Evolutionary conservation across 2,113 vertebrate species (phyloP).

Genomic region (Tachycineta bicolor): DNA sequence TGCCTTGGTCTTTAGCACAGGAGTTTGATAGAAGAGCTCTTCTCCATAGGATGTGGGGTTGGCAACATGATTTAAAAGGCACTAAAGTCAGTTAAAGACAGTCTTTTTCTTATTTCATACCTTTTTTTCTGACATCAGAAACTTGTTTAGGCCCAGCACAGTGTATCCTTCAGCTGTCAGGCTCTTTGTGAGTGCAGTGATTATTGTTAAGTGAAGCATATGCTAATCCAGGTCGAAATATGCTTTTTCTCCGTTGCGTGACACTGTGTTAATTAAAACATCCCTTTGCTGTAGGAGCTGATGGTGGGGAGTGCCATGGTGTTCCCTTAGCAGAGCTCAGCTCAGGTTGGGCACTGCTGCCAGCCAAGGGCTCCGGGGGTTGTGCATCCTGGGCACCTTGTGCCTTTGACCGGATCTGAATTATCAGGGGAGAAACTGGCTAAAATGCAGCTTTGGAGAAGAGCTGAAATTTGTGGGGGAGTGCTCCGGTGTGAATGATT

Average conservation of each 20-base stretch:
- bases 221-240: slow-evolving; percentile 17
- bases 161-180: not conserved
- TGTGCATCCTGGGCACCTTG: accelerated
- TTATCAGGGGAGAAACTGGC: not conserved
- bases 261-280: slow-evolving; percentile 24
- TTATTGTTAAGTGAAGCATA: slow-evolving; percentile 41
- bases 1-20: not conserved
- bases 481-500: not conserved
- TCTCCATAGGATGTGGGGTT: not conserved
- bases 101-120: not conserved
- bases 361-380: accelerated
- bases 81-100: not conserved
- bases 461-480: not conserved
- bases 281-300: not conserved
- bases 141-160: not conserved
- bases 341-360: not conserved
- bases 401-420: not conserved
- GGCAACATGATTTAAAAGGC: not conserved
- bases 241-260: slow-evolving; percentile 26
- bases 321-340: not conserved
- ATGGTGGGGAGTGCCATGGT: not conserved
- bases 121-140: not conserved
- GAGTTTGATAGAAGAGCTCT: not conserved
- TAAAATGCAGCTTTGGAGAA: not conserved
- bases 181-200: not conserved